Conservation (phyloP, 2,888 invertebrate species). For the Perithous albicinctus region DNA sequence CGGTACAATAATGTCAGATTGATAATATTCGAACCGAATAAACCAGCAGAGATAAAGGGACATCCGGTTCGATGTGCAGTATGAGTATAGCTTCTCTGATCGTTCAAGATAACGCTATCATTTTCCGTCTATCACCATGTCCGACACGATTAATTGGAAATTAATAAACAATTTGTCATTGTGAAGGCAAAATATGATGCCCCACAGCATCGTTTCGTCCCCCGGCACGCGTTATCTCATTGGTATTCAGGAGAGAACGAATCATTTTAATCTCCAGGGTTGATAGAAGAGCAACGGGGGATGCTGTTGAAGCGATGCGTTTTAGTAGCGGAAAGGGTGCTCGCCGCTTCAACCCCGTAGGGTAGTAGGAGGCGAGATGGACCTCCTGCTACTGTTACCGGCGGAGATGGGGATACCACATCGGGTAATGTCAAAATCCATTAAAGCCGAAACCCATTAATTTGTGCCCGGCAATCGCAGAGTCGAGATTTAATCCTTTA, state of each 20-base stretch:
- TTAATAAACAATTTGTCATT: constrained; percentile 38
- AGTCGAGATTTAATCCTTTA: constrained; percentile 64
- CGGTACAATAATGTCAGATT: background rate
- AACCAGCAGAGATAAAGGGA: constrained; percentile 10
- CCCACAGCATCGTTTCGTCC: background rate
- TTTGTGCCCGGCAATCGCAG: constrained; percentile 62
- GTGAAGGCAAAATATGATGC: constrained; percentile 12
- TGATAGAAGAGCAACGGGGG: constrained; percentile 20
- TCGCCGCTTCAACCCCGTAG: background rate
- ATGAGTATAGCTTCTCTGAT: background rate
- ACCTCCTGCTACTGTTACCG: background rate
- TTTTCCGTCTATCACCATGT: background rate
- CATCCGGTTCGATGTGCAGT: background rate
- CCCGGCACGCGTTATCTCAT: constrained; percentile 30
- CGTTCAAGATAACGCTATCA: constrained; percentile 8
- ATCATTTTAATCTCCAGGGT: constrained; percentile 52
- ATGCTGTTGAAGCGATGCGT: constrained; percentile 13
- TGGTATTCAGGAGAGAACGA: constrained; percentile 32
- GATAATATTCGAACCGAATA: constrained; percentile 10
- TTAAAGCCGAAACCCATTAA: constrained; percentile 69
- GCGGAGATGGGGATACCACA: constrained; percentile 20
- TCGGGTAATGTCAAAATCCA: constrained; percentile 66
- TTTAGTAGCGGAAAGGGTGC: constrained; percentile 15
- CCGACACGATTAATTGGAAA: constrained; percentile 25
- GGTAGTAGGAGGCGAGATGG: background rate